A percentile compares a stretch with the other conserved stretches of the same genome.
Conservation (phyloP, 2,113 vertebrate species). For the Bostrychus sinensis region DNA sequence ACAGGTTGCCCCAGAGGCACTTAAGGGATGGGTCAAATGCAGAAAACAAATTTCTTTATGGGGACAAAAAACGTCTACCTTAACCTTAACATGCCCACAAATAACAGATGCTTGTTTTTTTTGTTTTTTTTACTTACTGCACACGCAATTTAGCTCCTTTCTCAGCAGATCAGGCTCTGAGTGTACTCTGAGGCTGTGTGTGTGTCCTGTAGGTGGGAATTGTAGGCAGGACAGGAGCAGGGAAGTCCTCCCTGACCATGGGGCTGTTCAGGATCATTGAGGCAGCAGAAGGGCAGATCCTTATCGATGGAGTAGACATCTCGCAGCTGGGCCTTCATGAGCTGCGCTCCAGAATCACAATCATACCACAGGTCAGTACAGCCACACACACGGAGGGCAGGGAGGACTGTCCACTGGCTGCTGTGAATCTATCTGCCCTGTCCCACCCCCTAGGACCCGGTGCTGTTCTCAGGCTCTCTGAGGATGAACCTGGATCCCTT, state of each 20-base stretch:
- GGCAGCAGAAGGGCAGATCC: slow-evolving; percentile 86
- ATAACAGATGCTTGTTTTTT: too few species aligned
- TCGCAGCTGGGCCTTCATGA: slow-evolving; percentile 90
- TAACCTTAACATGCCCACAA: too few species aligned
- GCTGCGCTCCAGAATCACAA: slow-evolving; percentile 91
- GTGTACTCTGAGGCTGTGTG: neutral
- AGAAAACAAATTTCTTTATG: too few species aligned
- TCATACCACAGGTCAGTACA: slow-evolving; percentile 92
- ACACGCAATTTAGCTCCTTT: too few species aligned
- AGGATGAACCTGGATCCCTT: slow-evolving; percentile 97
- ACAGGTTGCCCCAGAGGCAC: too few species aligned
- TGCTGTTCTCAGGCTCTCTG: slow-evolving; percentile 92
- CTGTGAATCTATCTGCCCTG: too few species aligned
- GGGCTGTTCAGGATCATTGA: slow-evolving; percentile 96
- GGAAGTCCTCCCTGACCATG: slow-evolving; percentile 93
- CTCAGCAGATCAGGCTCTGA: neutral
- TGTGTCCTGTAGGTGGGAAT: slow-evolving; percentile 86
- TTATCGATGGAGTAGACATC: slow-evolving; percentile 90
- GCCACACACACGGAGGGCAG: neutral
- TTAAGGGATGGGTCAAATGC: too few species aligned
- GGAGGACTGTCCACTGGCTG: too few species aligned
- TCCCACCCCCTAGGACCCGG: slow-evolving; percentile 83
- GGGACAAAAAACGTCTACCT: too few species aligned
- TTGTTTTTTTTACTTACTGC: neutral
- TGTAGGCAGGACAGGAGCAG: slow-evolving; percentile 93